These are phyloP conservation scores for Microtus ochrogaster DNA, from an alignment of 2,113 vertebrate species.

Conservation along the genomic window DNA sequence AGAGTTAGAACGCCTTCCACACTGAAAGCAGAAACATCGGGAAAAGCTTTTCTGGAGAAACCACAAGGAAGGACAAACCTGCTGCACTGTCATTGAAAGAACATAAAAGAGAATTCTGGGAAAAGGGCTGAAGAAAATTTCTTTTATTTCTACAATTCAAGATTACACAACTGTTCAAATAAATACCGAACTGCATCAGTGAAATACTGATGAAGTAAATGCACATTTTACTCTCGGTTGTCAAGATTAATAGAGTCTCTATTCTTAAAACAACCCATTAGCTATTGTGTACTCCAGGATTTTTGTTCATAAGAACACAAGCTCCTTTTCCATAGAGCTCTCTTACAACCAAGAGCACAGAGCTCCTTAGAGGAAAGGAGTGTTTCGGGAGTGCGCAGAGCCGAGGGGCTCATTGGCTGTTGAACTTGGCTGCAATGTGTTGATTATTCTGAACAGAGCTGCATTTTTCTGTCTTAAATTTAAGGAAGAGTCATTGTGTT, in stretches of 20 bases:
- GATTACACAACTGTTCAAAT: background rate
- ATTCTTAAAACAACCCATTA: constrained; percentile 40
- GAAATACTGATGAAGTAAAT: constrained; percentile 33
- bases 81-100: constrained; percentile 44
- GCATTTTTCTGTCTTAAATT: constrained; percentile 48
- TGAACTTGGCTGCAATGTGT: background rate
- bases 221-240: background rate
- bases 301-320: background rate
- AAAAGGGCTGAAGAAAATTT: background rate
- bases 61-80: background rate
- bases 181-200: background rate
- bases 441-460: constrained; percentile 7
- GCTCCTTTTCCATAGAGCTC: background rate
- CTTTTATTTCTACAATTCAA: background rate
- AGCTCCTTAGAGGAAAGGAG: background rate
- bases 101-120: constrained; percentile 26
- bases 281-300: constrained; percentile 17
- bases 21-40: background rate
- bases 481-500: background rate
- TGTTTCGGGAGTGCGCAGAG: background rate
- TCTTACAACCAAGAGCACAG: constrained; percentile 27
- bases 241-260: background rate
- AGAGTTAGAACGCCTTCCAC: constrained; percentile 19
- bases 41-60: background rate
- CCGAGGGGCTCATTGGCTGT: background rate